Conservation (phyloP, 2,113 vertebrate genomes). For the Potamarius usumacintae region DNA sequence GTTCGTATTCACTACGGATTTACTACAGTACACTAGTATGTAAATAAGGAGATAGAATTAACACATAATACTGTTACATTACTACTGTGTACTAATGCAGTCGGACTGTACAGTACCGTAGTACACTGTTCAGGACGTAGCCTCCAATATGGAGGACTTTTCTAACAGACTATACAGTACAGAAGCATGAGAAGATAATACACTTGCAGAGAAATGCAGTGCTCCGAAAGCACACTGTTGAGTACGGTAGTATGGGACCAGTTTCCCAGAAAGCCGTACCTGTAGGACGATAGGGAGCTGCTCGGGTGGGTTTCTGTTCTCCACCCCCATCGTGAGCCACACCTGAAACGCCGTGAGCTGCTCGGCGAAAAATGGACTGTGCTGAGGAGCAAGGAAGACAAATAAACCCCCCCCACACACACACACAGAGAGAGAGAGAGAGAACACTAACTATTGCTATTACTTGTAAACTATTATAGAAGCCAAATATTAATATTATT, state of each 20-base stretch:
- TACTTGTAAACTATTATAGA: background rate
- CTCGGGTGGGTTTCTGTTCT: constrained; percentile 95
- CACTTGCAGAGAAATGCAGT: background rate
- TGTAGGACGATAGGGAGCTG: constrained; percentile 95
- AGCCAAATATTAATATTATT: no score
- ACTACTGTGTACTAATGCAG: no score
- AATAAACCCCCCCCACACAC: constrained; percentile 21
- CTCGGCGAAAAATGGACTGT: constrained; percentile 96
- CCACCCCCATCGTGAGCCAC: constrained; percentile 97
- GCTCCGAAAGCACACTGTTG: background rate
- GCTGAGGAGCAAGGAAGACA: constrained; percentile 69
- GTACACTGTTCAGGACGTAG: background rate
- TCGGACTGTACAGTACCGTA: background rate
- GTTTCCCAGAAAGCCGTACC: constrained; percentile 68
- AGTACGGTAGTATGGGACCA: background rate
- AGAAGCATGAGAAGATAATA: background rate
- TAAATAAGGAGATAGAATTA: no score
- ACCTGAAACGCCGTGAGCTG: constrained; percentile 98
- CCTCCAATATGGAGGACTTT: background rate
- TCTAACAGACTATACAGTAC: background rate
- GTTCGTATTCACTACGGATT: no score
- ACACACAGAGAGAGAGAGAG: background rate
- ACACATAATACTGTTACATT: no score
- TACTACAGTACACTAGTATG: no score
- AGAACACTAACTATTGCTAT: background rate